Evolutionary conservation across 92 coral and sea anemone genomes (phyloP).

Genomic region (Porites rus): DNA sequence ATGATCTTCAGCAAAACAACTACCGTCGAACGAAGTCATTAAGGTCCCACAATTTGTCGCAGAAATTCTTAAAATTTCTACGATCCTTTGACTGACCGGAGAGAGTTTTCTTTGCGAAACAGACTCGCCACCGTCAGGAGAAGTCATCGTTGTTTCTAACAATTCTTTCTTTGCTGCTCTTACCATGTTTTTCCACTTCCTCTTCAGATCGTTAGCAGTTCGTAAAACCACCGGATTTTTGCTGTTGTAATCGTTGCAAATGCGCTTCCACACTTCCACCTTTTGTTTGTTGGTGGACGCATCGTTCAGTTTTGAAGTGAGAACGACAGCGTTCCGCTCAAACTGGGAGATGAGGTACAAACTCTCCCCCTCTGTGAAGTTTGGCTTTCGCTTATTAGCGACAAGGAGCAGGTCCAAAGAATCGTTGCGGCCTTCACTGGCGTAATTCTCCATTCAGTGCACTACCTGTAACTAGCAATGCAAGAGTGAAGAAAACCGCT

Average conservation of each 20-base stretch:
- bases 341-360: constrained; percentile 77
- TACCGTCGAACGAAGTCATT: constrained; percentile 8
- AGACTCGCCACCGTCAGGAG: constrained; percentile 30
- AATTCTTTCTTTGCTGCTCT: constrained; percentile 78
- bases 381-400: constrained; percentile 84
- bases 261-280: constrained; percentile 81
- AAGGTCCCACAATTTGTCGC: constrained; percentile 18
- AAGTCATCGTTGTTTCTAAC: constrained; percentile 25
- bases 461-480: neutral
- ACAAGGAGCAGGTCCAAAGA: constrained; percentile 31
- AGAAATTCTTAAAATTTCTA: constrained; percentile 43
- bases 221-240: constrained; percentile 70
- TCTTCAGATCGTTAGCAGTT: constrained; percentile 81
- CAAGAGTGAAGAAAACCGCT: constrained; percentile 23
- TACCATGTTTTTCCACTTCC: constrained; percentile 92
- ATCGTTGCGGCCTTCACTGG: constrained; percentile 28
- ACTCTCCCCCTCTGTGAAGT: constrained; percentile 88
- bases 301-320: constrained; percentile 77
- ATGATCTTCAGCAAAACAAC: neutral
- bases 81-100: constrained; percentile 61
- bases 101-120: constrained; percentile 59
- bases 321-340: constrained; percentile 72
- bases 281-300: constrained; percentile 78
- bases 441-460: constrained; percentile 19
- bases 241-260: constrained; percentile 73